Evolutionary conservation across 2,797 vertebrate genomes (phyloP).

Genomic region (Leptoclinus maculatus): DNA sequence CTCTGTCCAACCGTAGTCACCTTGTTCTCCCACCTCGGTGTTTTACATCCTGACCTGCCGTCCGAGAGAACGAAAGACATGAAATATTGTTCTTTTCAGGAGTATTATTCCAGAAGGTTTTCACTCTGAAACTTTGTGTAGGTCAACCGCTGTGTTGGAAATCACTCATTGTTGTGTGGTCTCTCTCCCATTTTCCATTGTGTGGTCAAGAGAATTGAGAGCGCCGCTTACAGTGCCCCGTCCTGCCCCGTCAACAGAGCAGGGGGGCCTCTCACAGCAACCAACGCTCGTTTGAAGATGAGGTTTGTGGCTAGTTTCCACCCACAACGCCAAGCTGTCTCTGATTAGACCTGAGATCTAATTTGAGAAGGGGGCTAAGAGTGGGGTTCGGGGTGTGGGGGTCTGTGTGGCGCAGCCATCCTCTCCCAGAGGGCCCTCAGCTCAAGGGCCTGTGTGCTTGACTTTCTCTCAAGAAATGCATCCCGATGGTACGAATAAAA

Average conservation of each 20-base stretch:
- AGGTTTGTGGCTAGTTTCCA: slow-evolving; percentile 84
- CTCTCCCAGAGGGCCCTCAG: slow-evolving; percentile 63
- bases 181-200: slow-evolving; percentile 76
- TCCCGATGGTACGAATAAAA: slow-evolving; percentile 55
- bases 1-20: background rate
- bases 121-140: slow-evolving; percentile 50
- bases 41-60: slow-evolving; percentile 13
- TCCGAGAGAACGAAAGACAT: slow-evolving; percentile 40
- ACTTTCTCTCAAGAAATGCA: slow-evolving; percentile 72
- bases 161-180: slow-evolving; percentile 79
- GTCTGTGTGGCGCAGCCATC: slow-evolving; percentile 64
- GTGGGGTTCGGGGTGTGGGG: slow-evolving; percentile 60
- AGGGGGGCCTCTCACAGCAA: slow-evolving; percentile 73
- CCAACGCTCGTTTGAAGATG: slow-evolving; percentile 80
- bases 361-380: slow-evolving; percentile 77
- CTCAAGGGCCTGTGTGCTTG: slow-evolving; percentile 66
- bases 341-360: slow-evolving; percentile 85
- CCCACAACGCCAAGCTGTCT: slow-evolving; percentile 82
- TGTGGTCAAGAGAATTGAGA: slow-evolving; percentile 77
- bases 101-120: slow-evolving; percentile 48
- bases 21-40: background rate
- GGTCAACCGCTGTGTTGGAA: slow-evolving; percentile 70
- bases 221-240: slow-evolving; percentile 63
- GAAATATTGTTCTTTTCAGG: slow-evolving; percentile 37
- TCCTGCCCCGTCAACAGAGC: slow-evolving; percentile 77